Conservation (phyloP, 2,113 vertebrate species). For the Equus przewalskii region DNA sequence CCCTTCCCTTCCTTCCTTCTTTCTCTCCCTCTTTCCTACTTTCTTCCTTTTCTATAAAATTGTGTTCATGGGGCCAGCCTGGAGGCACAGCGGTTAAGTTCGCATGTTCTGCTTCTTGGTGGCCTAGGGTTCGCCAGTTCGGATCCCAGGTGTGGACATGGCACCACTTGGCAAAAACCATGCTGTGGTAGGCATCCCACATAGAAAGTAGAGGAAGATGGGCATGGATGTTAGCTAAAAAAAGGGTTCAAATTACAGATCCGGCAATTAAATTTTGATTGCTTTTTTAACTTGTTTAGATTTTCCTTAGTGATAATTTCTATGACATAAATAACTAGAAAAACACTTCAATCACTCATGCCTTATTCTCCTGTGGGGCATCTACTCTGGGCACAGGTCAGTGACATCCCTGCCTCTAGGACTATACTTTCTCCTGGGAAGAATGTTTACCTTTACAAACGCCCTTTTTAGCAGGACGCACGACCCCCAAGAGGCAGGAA, state of each 20-base stretch:
- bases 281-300: not conserved
- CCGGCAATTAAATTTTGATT: not conserved
- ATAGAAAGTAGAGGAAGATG: too few relatives aligned
- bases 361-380: not conserved
- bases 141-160: too few relatives aligned
- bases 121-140: too few relatives aligned
- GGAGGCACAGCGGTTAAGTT: too few relatives aligned
- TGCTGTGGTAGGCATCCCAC: too few relatives aligned
- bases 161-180: too few relatives aligned
- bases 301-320: not conserved
- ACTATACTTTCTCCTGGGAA: not conserved
- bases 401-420: not conserved
- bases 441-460: not conserved
- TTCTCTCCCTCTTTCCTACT: rapidly evolving
- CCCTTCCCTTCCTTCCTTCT: not conserved
- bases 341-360: not conserved
- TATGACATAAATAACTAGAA: not conserved
- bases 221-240: too few relatives aligned
- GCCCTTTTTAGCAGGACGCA: rapidly evolving
- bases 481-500: not conserved
- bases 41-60: not conserved
- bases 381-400: not conserved
- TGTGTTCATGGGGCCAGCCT: not conserved
- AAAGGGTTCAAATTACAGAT: not conserved
- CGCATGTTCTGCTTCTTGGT: too few relatives aligned